Conservation (phyloP, 2,888 invertebrate species). For the Cosmorhoe ocellata region DNA sequence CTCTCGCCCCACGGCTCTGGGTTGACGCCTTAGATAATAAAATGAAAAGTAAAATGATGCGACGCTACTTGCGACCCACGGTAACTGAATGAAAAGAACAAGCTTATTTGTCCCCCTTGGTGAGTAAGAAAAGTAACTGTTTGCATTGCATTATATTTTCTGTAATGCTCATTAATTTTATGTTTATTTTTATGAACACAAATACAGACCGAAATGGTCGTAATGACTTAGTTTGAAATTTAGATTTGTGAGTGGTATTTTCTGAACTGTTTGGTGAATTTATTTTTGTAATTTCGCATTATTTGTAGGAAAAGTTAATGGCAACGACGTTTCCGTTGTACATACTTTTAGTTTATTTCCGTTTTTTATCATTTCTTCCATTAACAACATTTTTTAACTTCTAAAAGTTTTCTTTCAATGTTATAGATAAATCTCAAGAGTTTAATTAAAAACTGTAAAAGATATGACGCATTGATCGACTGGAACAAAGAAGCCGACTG, state of each 20-base stretch:
- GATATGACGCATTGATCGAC: too few species aligned
- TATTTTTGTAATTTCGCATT: constrained; percentile 1
- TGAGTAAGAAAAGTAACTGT: constrained; percentile 51
- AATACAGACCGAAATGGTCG: constrained; percentile 12
- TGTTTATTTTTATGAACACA: constrained; percentile 20
- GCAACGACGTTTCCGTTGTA: neutral
- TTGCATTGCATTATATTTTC: constrained; percentile 36
- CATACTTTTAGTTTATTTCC: too few species aligned
- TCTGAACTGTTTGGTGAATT: neutral
- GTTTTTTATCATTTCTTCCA: too few species aligned
- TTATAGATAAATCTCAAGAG: too few species aligned
- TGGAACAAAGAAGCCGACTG: too few species aligned
- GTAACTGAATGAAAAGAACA: constrained; percentile 68
- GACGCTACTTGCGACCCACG: constrained; percentile 65
- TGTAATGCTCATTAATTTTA: constrained; percentile 25
- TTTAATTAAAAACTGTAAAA: too few species aligned
- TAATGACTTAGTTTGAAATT: constrained; percentile 22
- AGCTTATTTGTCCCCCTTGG: constrained; percentile 63
- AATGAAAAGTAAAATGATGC: constrained; percentile 77
- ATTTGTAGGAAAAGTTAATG: neutral
- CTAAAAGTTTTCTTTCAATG: too few species aligned
- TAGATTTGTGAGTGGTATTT: constrained; percentile 10
- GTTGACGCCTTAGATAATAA: constrained; percentile 65
- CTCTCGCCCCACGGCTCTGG: constrained; percentile 47
- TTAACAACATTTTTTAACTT: too few species aligned